phyloP scores from a whole-genome alignment of 2,888 invertebrate genomes.

The Microctonus aethiopoides region DNA sequence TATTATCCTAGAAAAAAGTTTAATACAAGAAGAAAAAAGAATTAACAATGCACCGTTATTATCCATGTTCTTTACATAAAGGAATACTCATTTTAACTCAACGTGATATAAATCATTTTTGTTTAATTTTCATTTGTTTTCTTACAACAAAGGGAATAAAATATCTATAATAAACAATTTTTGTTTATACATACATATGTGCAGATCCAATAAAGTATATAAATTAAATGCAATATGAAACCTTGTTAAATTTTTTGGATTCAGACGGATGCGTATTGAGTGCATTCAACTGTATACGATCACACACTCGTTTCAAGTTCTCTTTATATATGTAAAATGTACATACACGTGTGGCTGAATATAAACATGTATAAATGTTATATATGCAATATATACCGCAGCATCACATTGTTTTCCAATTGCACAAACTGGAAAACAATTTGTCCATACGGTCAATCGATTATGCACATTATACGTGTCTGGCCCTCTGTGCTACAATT shows the following conservation, averaged over 20 bases:
- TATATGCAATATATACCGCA: not conserved
- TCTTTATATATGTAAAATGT: not conserved
- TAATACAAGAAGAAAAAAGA: not conserved
- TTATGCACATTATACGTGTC: conserved; percentile 24
- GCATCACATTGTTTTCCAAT: conserved; percentile 28
- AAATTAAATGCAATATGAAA: conserved; percentile 8
- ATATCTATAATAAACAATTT: not conserved
- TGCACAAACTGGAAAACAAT: conserved; percentile 35
- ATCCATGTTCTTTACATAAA: conserved; percentile 14
- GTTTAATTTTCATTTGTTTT: not conserved
- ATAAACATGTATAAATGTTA: too few species aligned
- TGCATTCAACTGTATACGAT: conserved; percentile 8
- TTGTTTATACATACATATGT: not conserved
- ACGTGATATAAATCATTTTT: not conserved
- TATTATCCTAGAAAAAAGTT: not conserved
- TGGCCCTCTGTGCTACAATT: conserved; percentile 2
- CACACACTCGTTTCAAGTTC: not conserved
- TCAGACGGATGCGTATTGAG: not conserved
- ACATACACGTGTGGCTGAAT: too few species aligned
- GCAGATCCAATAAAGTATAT: not conserved
- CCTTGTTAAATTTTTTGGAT: conserved; percentile 4
- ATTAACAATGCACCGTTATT: conserved; percentile 29
- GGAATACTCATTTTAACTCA: conserved; percentile 15
- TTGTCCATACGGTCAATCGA: conserved; percentile 36
- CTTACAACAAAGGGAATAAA: too few species aligned